Evolutionary conservation across 2,113 vertebrate species (phyloP).

Genomic region (Nanorana parkeri): DNA sequence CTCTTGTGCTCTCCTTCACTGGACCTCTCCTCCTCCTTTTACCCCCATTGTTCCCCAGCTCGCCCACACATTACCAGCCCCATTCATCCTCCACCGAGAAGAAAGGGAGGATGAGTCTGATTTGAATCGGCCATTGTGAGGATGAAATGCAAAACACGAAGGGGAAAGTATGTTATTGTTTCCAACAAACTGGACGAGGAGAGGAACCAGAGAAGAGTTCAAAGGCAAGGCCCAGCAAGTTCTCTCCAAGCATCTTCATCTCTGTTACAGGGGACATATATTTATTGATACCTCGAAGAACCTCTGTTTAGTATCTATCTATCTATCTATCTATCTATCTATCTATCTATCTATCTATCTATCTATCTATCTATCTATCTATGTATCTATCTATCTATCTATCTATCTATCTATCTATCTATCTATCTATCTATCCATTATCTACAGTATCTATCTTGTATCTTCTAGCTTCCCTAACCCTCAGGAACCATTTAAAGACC

Average conservation of each 20-base stretch:
- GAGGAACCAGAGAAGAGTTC: constrained; percentile 16
- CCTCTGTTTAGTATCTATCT: too few species aligned
- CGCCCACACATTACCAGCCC: constrained; percentile 51
- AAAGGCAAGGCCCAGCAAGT: constrained; percentile 7
- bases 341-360: too few species aligned
- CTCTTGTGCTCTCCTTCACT: constrained; percentile 46
- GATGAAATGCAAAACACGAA: constrained; percentile 33
- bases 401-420: too few species aligned
- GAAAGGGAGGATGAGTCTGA: constrained; percentile 37
- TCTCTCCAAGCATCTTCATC: neutral
- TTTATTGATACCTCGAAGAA: neutral
- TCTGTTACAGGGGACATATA: neutral
- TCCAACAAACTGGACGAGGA: constrained; percentile 15
- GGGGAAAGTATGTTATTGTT: constrained; percentile 16
- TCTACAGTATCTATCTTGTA: too few species aligned
- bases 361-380: too few species aligned
- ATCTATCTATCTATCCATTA: too few species aligned
- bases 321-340: too few species aligned
- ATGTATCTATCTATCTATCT: too few species aligned
- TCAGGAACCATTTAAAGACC: too few species aligned
- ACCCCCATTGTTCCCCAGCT: constrained; percentile 47
- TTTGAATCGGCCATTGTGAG: constrained; percentile 48
- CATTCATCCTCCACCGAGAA: constrained; percentile 31
- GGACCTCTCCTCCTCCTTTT: constrained; percentile 23
- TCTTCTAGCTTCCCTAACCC: too few species aligned